Conservation (phyloP, 2,113 vertebrate genomes). For the Chaetodon trifascialis region DNA sequence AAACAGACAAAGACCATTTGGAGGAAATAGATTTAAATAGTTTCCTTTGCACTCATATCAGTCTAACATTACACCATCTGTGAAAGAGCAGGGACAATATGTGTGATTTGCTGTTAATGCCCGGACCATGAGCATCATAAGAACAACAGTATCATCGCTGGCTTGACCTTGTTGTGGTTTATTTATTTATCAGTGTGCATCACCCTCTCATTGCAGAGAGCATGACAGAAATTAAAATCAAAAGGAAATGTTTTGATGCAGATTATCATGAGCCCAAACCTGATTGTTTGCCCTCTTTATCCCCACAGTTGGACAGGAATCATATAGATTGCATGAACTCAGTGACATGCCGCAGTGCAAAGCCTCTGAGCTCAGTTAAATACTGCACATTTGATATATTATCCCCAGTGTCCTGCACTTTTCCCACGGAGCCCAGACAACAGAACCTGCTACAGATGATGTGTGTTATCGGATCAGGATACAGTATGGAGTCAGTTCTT, state of each 20-base stretch:
- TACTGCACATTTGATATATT: slow-evolving; percentile 6
- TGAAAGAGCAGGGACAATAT: neutral
- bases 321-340: slow-evolving; percentile 4
- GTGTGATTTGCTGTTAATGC: neutral
- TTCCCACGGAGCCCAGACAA: neutral
- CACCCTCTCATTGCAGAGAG: neutral
- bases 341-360: neutral
- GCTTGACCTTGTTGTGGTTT: neutral
- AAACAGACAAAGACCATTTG: neutral
- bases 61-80: neutral
- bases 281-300: neutral
- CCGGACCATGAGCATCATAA: neutral
- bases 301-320: neutral
- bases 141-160: neutral
- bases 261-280: neutral
- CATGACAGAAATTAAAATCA: neutral
- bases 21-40: neutral
- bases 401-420: neutral
- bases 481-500: neutral
- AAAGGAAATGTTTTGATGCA: neutral
- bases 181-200: neutral
- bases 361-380: slow-evolving; percentile 34
- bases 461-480: neutral
- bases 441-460: neutral
- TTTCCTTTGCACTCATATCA: neutral